Evolutionary conservation across 2,113 vertebrate species (phyloP), one percentile per base, ranked within the genome.

Genomic region (Odontesthes bonariensis): DNA sequence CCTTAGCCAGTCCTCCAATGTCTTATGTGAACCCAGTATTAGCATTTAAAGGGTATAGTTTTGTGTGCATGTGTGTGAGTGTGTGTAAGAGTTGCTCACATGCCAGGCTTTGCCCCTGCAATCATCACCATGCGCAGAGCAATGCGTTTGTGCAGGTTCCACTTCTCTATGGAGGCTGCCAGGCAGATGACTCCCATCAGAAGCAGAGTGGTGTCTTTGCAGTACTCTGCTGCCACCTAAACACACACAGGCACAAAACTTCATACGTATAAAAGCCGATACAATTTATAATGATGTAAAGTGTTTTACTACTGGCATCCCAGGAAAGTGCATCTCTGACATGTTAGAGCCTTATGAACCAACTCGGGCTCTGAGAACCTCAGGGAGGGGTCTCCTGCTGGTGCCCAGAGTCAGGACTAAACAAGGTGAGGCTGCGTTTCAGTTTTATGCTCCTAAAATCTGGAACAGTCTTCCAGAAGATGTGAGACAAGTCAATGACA

Each of bases 61-160:
- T 5, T 38, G 51, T 52, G 5, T 42, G 56, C 27, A 62, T 66
- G 17, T 20, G 3, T 10, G 17, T 23, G 11, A 16, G 11, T 13
- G 27, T 19, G 54, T 51, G 35, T 46, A 17, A 35, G 8, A 6
- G 4, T 22, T 11, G 3, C 97, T 95, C 70, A 99, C 98, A 97
- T 99, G 91, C 98, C 97, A 2, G 98, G 98, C 85, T 99, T 99
- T 80, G 98, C 97, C 66, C 98, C 98, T 0, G 98, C 96, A 67
- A 99, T 94, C 94, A 99, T 95, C 84, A 99, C 98, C 97, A 99
- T 99, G 35, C 97, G 95, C 73, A 99, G 92, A 4, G 98, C 97
- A 0, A 99, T 96, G 68, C 98, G 93, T 69, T 97, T 99, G 89
- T 99, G 98, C 13, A 99, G 94, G 78, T 97, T 98, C 98, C 98